Base-by-base conservation (phyloP, 2,113 vertebrate species). In the Tyrannus savana region DNA sequence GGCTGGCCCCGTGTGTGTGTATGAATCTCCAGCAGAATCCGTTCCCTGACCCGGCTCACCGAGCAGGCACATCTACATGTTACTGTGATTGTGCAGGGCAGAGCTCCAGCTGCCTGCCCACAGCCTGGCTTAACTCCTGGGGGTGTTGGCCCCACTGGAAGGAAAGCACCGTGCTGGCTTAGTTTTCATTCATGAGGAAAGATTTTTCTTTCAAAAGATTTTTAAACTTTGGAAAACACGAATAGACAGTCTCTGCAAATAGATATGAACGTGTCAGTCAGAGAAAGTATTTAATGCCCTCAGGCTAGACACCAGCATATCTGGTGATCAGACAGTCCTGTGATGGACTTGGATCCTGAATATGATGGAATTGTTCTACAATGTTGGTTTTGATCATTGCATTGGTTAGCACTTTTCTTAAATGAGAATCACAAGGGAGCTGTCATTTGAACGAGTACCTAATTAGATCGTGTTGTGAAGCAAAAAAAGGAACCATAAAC, bases 21-120 rank as follows among this genome's bases (percentile, higher is more conserved):
- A 24, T 46, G 44, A 10, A 37, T 84, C 68, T 68, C 19, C 30
- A 52, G 66, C 0, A 1, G 78, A 47, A 37, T 19, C n/a, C 2
- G 18, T 21, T 52, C 78, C 64, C 52, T 12, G 35, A 10, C 2
- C 9, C 6, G 5, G 39, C n/a, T 42, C 12, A 3, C 5, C 8
- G 74, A 13, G 16, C n/a, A 15, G 59, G 17, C 64, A 55, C 44
- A n/a, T n/a, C n/a, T n/a, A n/a, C n/a, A n/a, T n/a, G n/a, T n/a
- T n/a, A n/a, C n/a, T n/a, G n/a, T n/a, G n/a, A 35, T 31, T 2
- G 0, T 2, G 13, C 64, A 53, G 7, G 14, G 30, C 6, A 12
- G n/a, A n/a, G 55, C 25, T 42, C n/a, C 82, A 53, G 37, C 50
- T 33, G 46, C 77, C 44, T 28, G 42, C 44, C 2, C 9, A 0